Conservation (phyloP, 2,888 invertebrate species). For the Plutella xylostella region DNA sequence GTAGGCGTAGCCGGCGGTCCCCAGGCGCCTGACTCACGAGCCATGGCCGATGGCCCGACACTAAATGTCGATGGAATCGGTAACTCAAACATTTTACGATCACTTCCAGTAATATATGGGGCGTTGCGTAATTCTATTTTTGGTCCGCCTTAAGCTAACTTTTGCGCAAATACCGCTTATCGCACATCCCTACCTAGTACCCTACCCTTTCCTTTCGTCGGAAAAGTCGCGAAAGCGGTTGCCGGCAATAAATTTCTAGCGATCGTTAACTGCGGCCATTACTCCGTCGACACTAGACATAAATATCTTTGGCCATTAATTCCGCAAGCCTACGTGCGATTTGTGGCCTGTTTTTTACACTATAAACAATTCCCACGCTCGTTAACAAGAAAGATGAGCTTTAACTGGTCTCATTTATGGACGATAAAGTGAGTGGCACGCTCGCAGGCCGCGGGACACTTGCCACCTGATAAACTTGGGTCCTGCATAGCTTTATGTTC, state of each 20-base stretch:
- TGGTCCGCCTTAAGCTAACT: conserved; percentile 21
- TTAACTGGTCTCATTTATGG: conserved; percentile 61
- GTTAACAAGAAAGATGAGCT: conserved; percentile 69
- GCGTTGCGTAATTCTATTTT: conserved; percentile 54
- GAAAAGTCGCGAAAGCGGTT: not conserved
- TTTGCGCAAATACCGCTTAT: not conserved
- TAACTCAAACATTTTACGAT: conserved; percentile 61
- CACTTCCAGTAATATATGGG: conserved; percentile 59
- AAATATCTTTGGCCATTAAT: conserved; percentile 54
- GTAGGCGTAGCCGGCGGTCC: conserved; percentile 50
- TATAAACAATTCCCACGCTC: conserved; percentile 60
- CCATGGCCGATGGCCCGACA: conserved; percentile 53
- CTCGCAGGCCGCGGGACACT: conserved; percentile 39
- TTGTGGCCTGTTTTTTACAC: conserved; percentile 53
- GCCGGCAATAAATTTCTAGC: not conserved
- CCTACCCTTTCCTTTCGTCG: not conserved
- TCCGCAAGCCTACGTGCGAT: conserved; percentile 35
- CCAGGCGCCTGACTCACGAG: conserved; percentile 58
- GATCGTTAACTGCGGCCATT: conserved; percentile 8
- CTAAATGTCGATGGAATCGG: conserved; percentile 60
- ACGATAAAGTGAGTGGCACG: conserved; percentile 61
- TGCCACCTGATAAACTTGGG: conserved; percentile 36
- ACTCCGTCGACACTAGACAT: conserved; percentile 32
- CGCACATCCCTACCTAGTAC: not conserved
- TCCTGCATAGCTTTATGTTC: conserved; percentile 21